Evolutionary conservation across 2,888 invertebrate genomes (phyloP).

Genomic region (Calliscelio sp.): DNA sequence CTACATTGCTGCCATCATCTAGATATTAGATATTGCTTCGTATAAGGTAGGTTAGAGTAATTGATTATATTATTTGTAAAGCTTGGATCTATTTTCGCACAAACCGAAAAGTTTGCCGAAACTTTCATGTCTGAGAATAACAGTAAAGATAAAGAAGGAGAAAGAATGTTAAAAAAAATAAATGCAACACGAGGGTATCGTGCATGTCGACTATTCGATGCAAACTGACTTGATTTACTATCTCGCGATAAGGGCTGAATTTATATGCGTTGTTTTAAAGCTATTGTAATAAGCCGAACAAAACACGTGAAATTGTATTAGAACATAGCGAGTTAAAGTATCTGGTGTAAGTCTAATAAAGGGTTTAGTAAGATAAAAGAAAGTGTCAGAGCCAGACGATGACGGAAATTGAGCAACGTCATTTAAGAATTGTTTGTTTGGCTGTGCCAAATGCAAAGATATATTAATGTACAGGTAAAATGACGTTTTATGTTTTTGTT

Average conservation of each 20-base stretch:
- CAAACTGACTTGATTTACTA: constrained; percentile 32
- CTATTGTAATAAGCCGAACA: not conserved
- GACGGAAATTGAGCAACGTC: constrained; percentile 19
- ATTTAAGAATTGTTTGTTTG: constrained; percentile 14
- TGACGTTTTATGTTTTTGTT: constrained; percentile 65
- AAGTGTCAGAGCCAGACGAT: constrained; percentile 9
- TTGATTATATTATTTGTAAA: constrained; percentile 40
- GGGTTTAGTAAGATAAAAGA: not conserved
- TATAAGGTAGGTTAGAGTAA: constrained; percentile 68
- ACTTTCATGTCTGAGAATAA: constrained; percentile 31
- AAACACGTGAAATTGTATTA: not conserved
- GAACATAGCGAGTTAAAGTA: not conserved
- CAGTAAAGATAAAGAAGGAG: not conserved
- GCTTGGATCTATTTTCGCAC: constrained; percentile 49
- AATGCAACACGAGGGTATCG: constrained; percentile 24
- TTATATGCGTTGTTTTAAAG: not conserved
- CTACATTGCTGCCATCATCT: constrained; percentile 71
- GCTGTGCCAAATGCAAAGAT: constrained; percentile 16
- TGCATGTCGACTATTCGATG: constrained; percentile 31
- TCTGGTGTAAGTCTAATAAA: not conserved
- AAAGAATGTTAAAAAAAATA: not conserved
- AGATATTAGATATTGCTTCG: constrained; percentile 62
- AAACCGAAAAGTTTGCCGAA: constrained; percentile 23
- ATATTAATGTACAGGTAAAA: constrained; percentile 10
- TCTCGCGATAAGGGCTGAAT: constrained; percentile 32